Conservation (phyloP, 2,888 invertebrate species). For the Ditula angustiorana region DNA sequence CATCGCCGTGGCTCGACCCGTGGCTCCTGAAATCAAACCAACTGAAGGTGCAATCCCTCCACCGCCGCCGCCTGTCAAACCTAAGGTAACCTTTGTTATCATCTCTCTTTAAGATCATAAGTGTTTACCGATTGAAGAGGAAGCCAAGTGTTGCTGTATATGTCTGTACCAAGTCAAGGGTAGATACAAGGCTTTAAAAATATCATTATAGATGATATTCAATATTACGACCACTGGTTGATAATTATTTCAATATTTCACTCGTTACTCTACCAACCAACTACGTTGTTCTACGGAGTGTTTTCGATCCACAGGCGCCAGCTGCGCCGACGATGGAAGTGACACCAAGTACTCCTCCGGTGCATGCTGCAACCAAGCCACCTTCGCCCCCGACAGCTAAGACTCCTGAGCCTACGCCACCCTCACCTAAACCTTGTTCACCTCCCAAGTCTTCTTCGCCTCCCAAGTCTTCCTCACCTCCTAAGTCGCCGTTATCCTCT, state of each 20-base stretch:
- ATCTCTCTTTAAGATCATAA: too few relatives aligned
- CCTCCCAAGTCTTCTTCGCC: conserved; percentile 42
- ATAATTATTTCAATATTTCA: background rate
- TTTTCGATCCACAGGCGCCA: conserved; percentile 52
- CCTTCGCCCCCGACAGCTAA: conserved; percentile 44
- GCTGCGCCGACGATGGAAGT: conserved; percentile 69
- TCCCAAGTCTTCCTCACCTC: conserved; percentile 41
- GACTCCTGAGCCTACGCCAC: conserved; percentile 48
- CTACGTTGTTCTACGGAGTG: background rate
- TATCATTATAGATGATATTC: too few relatives aligned
- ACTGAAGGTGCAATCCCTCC: conserved; percentile 78
- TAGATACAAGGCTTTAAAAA: too few relatives aligned
- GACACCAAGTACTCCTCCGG: conserved; percentile 70
- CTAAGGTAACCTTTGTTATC: conserved; percentile 60
- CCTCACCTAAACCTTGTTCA: conserved; percentile 32
- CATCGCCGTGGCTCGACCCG: conserved; percentile 75
- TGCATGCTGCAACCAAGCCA: conserved; percentile 43
- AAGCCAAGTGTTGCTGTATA: too few relatives aligned
- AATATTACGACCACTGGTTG: too few relatives aligned
- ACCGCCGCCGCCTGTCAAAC: conserved; percentile 69
- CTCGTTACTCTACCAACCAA: background rate
- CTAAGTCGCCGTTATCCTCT: conserved; percentile 5
- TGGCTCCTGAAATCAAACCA: conserved; percentile 74
- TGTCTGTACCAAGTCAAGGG: too few relatives aligned
- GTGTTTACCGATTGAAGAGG: too few relatives aligned